Conservation (phyloP, 2,113 vertebrate genomes). For the Heloderma charlesbogerti region DNA sequence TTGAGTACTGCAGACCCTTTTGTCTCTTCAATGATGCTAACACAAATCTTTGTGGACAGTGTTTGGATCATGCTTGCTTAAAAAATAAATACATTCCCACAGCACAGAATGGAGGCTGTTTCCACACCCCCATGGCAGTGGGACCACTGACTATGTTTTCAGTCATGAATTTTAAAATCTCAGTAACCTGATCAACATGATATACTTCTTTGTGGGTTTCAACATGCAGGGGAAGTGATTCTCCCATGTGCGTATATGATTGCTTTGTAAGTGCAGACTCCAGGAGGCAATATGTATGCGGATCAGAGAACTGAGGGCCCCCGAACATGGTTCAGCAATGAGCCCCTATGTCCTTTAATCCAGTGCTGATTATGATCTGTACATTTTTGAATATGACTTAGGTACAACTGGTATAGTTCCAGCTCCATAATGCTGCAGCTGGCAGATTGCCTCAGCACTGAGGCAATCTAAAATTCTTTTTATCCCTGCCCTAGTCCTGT, state of each 20-base stretch:
- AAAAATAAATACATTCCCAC: neutral
- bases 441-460: constrained; percentile 29
- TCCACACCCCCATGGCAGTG: neutral
- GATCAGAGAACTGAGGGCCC: neutral
- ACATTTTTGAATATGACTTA: constrained; percentile 46
- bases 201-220: neutral
- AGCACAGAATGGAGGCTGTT: neutral
- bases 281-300: neutral
- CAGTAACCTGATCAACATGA: neutral
- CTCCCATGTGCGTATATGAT: neutral
- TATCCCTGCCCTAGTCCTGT: constrained; percentile 40
- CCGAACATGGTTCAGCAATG: neutral
- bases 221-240: neutral
- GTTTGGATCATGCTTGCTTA: neutral
- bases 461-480: constrained; percentile 44
- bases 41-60: neutral
- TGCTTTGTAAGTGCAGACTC: neutral
- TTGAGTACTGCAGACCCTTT: neutral
- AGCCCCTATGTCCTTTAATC: neutral
- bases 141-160: neutral
- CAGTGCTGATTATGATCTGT: constrained; percentile 30
- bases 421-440: neutral
- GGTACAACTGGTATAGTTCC: constrained; percentile 31
- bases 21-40: neutral
- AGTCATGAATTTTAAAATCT: neutral